Evolutionary conservation across 2,113 vertebrate genomes (phyloP).

Genomic region (Platysteira castanea): DNA sequence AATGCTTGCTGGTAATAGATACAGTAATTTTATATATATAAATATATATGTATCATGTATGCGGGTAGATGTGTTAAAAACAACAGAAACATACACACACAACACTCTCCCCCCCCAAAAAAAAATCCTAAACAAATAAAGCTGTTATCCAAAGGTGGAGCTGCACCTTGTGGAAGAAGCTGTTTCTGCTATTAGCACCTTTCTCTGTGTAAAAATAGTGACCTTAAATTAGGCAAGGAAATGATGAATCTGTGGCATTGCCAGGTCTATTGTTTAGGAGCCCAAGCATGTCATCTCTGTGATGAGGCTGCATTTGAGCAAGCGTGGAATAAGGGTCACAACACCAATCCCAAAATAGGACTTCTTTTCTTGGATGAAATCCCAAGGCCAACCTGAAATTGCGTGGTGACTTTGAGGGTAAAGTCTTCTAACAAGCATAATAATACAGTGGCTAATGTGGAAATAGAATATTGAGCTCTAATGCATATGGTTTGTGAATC

Average conservation of each 20-base stretch:
- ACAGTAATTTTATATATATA: neutral
- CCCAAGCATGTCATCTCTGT: neutral
- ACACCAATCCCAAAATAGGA: neutral
- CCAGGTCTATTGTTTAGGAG: neutral
- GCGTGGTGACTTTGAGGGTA: neutral
- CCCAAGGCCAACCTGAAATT: conserved; percentile 30
- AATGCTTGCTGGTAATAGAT: neutral
- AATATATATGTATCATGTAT: accelerated
- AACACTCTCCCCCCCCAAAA: neutral
- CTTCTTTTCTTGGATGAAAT: conserved; percentile 21
- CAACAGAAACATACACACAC: neutral
- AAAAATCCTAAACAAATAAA: neutral
- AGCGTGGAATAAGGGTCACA: neutral
- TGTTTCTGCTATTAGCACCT: neutral
- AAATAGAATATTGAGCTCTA: conserved; percentile 31
- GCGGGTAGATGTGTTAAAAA: neutral
- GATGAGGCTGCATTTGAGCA: neutral
- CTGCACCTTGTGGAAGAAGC: neutral
- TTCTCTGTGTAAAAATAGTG: conserved; percentile 20
- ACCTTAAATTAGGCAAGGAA: neutral
- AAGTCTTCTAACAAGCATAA: conserved; percentile 23
- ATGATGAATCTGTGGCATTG: neutral
- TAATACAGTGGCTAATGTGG: conserved; percentile 18
- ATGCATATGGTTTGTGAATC: conserved; percentile 23
- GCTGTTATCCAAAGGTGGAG: neutral